Percentiles rank a stretch among this genome's conserved stretches.
Evolutionary conservation across 2,888 invertebrate genomes (phyloP).

Genomic region (Caenorhabditis sp.): DNA sequence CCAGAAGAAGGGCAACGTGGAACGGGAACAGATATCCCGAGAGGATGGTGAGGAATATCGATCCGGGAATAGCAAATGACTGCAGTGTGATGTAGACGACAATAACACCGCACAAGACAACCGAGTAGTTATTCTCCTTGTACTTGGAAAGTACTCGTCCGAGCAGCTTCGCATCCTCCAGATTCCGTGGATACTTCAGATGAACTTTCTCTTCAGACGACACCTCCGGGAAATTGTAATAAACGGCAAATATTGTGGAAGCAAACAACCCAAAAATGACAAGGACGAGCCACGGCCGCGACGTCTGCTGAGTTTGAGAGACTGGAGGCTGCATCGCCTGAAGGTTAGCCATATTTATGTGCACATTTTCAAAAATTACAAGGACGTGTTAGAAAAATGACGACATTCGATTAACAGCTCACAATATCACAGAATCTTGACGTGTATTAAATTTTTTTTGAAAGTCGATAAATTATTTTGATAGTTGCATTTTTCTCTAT

Average conservation of each 20-base stretch:
- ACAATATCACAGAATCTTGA: no score
- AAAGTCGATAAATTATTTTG: neutral
- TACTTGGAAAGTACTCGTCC: slow-evolving; percentile 91
- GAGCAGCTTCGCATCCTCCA: slow-evolving; percentile 95
- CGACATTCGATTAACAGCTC: neutral
- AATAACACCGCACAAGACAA: slow-evolving; percentile 88
- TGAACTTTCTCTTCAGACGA: slow-evolving; percentile 88
- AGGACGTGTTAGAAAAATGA: neutral
- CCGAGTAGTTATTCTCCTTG: slow-evolving; percentile 89
- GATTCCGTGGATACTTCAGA: slow-evolving; percentile 91
- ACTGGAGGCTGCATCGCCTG: neutral
- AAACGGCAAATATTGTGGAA: slow-evolving; percentile 61
- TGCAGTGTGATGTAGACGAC: slow-evolving; percentile 95
- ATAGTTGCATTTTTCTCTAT: neutral
- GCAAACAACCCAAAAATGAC: slow-evolving; percentile 56
- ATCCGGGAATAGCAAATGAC: slow-evolving; percentile 99
- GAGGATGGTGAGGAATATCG: slow-evolving; percentile 95
- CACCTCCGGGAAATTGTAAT: slow-evolving; percentile 69
- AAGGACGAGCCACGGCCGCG: slow-evolving; percentile 33
- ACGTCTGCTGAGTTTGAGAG: neutral
- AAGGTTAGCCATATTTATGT: slow-evolving; percentile 1
- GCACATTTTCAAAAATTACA: neutral
- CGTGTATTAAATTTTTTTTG: no score
- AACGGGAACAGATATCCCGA: slow-evolving; percentile 97
- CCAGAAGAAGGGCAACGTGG: slow-evolving; percentile 88